Evolutionary conservation across 2,888 invertebrate genomes (phyloP).

Genomic region (Plemyria rubiginata): DNA sequence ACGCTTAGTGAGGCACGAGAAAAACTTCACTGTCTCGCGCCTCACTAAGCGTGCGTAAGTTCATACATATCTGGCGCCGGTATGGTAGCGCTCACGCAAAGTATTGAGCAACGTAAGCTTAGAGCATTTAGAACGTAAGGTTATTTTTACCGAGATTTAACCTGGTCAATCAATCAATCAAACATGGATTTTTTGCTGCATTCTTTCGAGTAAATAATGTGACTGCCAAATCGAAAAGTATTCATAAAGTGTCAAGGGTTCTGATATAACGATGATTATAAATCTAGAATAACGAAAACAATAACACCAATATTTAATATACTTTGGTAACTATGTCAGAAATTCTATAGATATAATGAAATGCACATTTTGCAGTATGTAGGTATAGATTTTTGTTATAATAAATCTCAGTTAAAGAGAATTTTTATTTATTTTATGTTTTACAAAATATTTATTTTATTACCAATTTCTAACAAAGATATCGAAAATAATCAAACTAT

Average conservation of each 20-base stretch:
- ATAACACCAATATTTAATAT: conserved; percentile 37
- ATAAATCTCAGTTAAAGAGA: not conserved
- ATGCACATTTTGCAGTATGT: conserved; percentile 5
- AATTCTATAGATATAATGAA: not conserved
- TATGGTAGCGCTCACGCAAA: not conserved
- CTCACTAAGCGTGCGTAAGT: no score
- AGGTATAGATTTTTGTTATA: conserved; percentile 1
- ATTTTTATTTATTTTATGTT: no score
- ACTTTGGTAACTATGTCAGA: not conserved
- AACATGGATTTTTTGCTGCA: no score
- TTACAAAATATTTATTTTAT: conserved; percentile 8
- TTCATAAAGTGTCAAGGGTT: conserved; percentile 63
- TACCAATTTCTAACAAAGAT: conserved; percentile 7
- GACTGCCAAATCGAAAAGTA: conserved; percentile 78
- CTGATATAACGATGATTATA: conserved; percentile 51
- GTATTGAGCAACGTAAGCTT: not conserved
- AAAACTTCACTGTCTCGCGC: no score
- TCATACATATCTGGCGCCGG: no score
- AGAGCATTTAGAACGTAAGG: no score
- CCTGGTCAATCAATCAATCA: no score
- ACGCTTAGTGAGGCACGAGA: no score
- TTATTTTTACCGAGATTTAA: no score
- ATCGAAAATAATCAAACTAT: no score
- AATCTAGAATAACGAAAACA: conserved; percentile 36
- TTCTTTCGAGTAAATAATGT: conserved; percentile 55